Evolutionary conservation across 53 echinoderm and acorn worm species (phyloP), one percentile per base, ranked within the genome.

Genomic region (Mesocentrotus franciscanus): DNA sequence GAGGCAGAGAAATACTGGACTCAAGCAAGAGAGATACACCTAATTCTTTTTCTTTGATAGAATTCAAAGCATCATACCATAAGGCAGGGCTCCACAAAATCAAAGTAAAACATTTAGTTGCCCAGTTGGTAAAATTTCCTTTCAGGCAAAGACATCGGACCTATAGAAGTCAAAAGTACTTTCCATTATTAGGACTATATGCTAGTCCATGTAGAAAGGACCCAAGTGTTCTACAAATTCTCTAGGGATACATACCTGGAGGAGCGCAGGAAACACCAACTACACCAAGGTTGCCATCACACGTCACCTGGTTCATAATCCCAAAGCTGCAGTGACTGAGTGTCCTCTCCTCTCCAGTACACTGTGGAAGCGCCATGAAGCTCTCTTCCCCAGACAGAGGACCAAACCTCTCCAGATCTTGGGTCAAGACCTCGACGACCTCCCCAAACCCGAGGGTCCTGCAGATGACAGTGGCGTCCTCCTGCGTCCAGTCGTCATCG

Each of bases 401-500:
- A 6, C 60, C 60, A 90, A 90, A 90, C 22, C 84, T 84, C 2
- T 84, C 78, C 24, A 85, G 49, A n/a, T 4, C 24, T 57, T 24
- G 57, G 87, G 42, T n/a, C 14, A 57, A 9, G 35, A 20, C 57
- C 4, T 36, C 60, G 1, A 90, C 39, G 27, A 68, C 94, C 61
- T 3, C 61, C 12, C 60, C 62, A 35, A 30, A 94, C 13, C 94
- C 94, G 6, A 94, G 94, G 22, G 79, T 61, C 26, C 94, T 59
- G 62, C 94, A 94, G 35, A 94, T 42, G 61, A 97, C 97, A 1
- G 60, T 34, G 22, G 96, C 97, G 68, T 96, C 95, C 58, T 58
- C 39, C 93, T 90, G 61, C 22, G 95, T 93, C 96, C 96, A 96
- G 2, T 83, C 90, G 36, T 96, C 95, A 22, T 97, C 97, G 55